These are phyloP conservation scores for Globodera rostochiensis DNA, from an alignment of 1,140 invertebrate species.

Conservation along the genomic window DNA sequence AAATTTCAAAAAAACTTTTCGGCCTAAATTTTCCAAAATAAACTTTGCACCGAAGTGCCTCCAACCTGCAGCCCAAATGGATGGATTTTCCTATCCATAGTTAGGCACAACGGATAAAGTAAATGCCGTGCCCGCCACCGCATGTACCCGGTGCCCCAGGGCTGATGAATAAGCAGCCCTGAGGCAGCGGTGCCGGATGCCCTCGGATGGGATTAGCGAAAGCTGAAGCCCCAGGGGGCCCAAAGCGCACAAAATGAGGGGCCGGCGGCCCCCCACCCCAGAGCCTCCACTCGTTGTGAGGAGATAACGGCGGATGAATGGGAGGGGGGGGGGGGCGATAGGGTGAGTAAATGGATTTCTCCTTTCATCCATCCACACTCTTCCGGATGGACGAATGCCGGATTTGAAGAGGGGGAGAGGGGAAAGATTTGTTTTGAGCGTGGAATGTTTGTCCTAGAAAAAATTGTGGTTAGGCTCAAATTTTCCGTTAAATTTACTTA, in stretches of 20 bases:
- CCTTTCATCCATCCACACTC: not conserved
- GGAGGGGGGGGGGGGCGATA: not conserved
- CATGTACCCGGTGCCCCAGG: not conserved
- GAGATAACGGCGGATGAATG: not conserved
- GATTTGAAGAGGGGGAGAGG: not conserved
- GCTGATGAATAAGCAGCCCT: not conserved
- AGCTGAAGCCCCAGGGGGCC: not conserved
- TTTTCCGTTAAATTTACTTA: too few species aligned
- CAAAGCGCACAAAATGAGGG: not conserved
- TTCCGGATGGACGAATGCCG: conserved; percentile 1
- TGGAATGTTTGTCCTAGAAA: not conserved
- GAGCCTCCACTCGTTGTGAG: not conserved
- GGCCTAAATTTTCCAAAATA: not conserved
- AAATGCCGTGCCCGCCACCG: not conserved
- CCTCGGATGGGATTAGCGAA: not conserved
- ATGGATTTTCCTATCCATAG: not conserved
- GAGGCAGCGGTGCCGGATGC: not conserved
- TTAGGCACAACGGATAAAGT: not conserved
- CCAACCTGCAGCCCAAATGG: not conserved
- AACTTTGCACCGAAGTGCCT: not conserved
- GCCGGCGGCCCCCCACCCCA: too few species aligned
- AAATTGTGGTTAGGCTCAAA: not conserved
- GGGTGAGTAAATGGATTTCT: not conserved
- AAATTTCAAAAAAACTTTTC: not conserved
- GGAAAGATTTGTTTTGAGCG: not conserved